Percentiles rank a stretch among this genome's conserved stretches.
These are phyloP conservation scores for Microtus ochrogaster DNA, from an alignment of 2,113 vertebrate species.

Conservation along the genomic window DNA sequence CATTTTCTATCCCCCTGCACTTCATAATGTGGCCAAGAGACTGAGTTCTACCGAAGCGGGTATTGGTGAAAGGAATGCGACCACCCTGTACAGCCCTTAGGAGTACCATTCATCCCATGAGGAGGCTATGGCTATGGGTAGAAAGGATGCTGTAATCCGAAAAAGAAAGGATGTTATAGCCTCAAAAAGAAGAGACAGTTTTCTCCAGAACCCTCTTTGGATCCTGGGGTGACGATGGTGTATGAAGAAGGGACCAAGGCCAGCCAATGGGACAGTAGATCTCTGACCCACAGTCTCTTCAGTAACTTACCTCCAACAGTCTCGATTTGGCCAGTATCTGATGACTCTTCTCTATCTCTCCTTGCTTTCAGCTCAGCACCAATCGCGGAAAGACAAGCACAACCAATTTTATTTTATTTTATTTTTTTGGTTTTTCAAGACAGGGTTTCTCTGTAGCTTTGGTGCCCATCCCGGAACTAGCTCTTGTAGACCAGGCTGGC, in stretches of 20 bases:
- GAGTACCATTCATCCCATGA: fast-evolving
- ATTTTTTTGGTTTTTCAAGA: no score
- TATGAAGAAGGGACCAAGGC: no score
- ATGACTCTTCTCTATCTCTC: not conserved
- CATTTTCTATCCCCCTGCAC: not conserved
- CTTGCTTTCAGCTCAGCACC: not conserved
- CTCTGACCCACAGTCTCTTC: not conserved
- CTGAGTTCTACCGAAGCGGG: not conserved
- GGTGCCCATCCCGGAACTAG: no score
- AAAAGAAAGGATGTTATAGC: not conserved
- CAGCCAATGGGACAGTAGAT: not conserved
- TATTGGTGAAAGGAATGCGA: not conserved
- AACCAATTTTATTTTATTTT: no score
- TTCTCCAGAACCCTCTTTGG: not conserved
- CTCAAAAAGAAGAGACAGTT: not conserved
- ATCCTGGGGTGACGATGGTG: not conserved
- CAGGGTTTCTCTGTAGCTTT: no score
- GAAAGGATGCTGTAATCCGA: not conserved
- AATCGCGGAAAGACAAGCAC: not conserved
- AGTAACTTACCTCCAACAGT: not conserved
- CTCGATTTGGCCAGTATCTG: not conserved
- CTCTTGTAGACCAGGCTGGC: no score
- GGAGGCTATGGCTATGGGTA: not conserved
- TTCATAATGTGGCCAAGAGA: not conserved
- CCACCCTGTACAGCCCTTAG: not conserved